Base-by-base conservation (phyloP, 2,113 vertebrate genomes). In the Tretioscincus oriximinensis region DNA sequence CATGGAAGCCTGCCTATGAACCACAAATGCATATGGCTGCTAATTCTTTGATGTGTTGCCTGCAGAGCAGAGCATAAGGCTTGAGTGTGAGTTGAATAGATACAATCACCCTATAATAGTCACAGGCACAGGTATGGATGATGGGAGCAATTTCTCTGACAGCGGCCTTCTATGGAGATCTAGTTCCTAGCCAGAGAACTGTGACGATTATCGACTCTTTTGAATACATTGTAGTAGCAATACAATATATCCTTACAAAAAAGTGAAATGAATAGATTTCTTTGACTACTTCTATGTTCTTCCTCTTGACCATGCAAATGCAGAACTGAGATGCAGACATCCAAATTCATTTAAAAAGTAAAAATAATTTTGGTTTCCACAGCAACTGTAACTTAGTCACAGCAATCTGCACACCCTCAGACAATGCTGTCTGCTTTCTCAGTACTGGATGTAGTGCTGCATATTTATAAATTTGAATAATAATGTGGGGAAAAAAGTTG, bases 401-500 rank as follows among this genome's bases (percentile, higher is more conserved):
- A 83, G 63, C 26, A 47, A 68, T 21, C 58, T 0, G 10, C 47
- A 24, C 11, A 69, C 81, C 76, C 73, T 71, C 72, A 75, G 45
- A 76, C 47, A 80, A 49, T 22, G 9, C 76, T 64, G 8, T 6
- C 10, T 0, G 22, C 29, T 73, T 35, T 60, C 24, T 84, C 0
- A 0, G 21, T 0, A 0, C 49, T 26, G 3, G 65, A 54, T 83
- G 26, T 54, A 45, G 24, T 54, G 5, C 29, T 66, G 47, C 68
- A 24, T 72, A 82, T 71, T 72, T 83, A 83, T 66, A 83, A 72
- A 77, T 77, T 61, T 77, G 45, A 83, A 51, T 77, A 77, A 77
- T 72, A 77, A 83, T 51, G 65, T 54, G 18, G 73, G 77, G 60
- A 22, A 22, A 66, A 64, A 72, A 66, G 81, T 65, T 77, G 35